Conservation (phyloP, 2,797 vertebrate species). For the Enteromius afrohamiltoni region DNA sequence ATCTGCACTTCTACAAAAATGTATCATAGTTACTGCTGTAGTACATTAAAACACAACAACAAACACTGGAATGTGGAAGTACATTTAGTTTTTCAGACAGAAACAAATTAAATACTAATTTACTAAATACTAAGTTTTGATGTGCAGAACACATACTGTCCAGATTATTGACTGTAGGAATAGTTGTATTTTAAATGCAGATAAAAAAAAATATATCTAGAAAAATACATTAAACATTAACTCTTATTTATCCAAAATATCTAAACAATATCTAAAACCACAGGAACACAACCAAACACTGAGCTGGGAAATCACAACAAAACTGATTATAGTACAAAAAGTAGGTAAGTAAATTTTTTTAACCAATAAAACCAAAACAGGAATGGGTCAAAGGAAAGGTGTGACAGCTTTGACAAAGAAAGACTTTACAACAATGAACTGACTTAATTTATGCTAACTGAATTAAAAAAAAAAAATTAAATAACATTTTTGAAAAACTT, state of each 20-base stretch:
- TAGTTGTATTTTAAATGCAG: too few relatives aligned
- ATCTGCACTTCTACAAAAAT: background rate
- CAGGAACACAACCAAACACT: background rate
- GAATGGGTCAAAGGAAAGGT: background rate
- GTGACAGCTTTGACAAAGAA: background rate
- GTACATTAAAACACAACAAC: background rate
- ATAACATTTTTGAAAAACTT: too few relatives aligned
- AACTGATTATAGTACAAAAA: background rate
- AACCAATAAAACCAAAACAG: background rate
- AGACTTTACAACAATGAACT: background rate
- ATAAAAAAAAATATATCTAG: background rate
- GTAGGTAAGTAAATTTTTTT: too few relatives aligned
- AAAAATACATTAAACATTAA: background rate
- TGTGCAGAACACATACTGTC: background rate
- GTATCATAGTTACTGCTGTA: background rate
- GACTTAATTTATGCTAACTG: background rate
- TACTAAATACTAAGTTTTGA: too few relatives aligned
- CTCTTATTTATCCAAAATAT: background rate
- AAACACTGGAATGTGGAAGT: background rate
- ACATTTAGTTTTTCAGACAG: background rate
- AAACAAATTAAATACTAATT: too few relatives aligned
- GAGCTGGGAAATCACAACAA: background rate
- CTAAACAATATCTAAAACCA: background rate
- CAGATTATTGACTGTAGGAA: background rate
- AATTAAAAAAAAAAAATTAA: background rate